Evolutionary conservation across 2,797 vertebrate species (phyloP).

Genomic region (Hafferia zeledoni): DNA sequence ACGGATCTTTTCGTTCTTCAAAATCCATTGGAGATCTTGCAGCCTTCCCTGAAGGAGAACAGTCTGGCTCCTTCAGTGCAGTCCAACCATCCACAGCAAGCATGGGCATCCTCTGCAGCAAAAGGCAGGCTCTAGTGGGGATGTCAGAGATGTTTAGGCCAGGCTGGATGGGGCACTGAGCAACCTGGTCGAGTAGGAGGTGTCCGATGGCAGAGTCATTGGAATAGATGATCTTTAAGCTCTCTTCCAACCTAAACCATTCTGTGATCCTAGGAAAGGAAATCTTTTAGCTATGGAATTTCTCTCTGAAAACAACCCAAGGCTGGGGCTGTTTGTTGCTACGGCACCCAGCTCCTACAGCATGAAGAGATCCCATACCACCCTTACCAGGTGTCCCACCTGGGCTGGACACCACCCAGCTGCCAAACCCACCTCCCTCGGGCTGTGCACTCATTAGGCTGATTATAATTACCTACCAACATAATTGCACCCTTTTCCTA

Average conservation of each 20-base stretch:
- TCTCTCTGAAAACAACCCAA: neutral
- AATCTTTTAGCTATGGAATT: neutral
- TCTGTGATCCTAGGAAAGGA: neutral
- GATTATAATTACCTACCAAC: conserved; percentile 7
- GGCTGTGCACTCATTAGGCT: neutral
- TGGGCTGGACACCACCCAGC: neutral
- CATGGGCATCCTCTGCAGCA: neutral
- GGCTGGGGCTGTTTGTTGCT: neutral
- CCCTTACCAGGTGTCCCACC: neutral
- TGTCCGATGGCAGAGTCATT: neutral
- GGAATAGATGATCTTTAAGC: neutral
- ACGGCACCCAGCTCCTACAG: neutral
- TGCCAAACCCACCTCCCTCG: neutral
- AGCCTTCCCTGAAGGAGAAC: neutral
- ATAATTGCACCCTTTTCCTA: neutral
- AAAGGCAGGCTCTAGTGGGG: neutral
- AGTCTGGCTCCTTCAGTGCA: neutral
- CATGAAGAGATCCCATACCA: neutral
- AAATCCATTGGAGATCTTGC: neutral
- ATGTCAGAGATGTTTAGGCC: neutral
- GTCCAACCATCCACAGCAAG: neutral
- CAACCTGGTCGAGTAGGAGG: neutral
- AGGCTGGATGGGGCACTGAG: neutral
- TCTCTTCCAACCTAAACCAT: neutral
- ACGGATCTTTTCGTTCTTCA: neutral